These are phyloP conservation scores for Tetragonula clypearis DNA, from an alignment of 1,140 invertebrate species.

Conservation along the genomic window DNA sequence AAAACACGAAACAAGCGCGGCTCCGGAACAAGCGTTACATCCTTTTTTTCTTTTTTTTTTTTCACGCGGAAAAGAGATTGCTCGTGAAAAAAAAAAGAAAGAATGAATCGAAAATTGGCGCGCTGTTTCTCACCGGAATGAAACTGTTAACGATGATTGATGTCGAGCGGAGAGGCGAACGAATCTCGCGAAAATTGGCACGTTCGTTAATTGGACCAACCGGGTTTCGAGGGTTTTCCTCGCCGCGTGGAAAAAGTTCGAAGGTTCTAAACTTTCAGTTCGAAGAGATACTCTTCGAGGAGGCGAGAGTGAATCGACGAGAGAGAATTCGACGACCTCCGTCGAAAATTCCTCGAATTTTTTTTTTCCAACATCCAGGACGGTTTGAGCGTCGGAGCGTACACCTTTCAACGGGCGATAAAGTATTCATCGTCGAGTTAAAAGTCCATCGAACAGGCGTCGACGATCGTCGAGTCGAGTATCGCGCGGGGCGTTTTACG, in stretches of 20 bases:
- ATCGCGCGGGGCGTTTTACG: constrained; percentile 17
- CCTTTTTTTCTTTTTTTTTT: neutral
- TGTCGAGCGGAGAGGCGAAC: neutral
- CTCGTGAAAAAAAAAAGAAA: neutral
- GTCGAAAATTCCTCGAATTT: neutral
- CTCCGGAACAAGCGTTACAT: neutral
- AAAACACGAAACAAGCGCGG: neutral
- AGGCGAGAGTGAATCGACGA: neutral
- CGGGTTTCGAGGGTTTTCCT: neutral
- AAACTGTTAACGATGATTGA: constrained; percentile 1
- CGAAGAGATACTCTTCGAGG: neutral
- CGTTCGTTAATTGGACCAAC: neutral
- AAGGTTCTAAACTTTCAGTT: neutral
- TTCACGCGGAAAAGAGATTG: neutral
- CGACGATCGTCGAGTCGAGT: neutral
- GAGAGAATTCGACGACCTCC: too few species aligned
- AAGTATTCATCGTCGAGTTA: neutral
- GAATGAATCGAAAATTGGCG: neutral
- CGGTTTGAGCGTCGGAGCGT: neutral
- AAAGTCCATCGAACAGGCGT: constrained; percentile 26
- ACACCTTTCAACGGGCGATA: neutral
- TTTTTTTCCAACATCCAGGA: neutral
- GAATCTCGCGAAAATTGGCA: neutral
- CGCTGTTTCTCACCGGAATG: neutral
- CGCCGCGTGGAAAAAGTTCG: neutral